Conservation (phyloP, 1,140 invertebrate species). For the Drosophila bipectinata region DNA sequence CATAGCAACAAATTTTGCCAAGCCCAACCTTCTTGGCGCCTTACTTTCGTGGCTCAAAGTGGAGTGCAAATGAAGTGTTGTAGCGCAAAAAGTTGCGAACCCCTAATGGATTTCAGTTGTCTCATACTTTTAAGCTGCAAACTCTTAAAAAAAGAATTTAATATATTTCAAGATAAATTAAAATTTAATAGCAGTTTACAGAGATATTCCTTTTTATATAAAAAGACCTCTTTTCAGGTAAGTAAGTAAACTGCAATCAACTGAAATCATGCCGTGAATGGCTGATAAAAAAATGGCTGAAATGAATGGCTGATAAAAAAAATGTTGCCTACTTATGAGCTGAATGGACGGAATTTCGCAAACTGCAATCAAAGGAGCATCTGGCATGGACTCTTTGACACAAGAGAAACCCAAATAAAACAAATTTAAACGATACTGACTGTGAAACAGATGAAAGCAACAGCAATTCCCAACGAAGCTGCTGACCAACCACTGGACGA, state of each 20-base stretch:
- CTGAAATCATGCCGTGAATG: not conserved
- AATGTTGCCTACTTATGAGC: not conserved
- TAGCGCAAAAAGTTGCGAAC: constrained; percentile 1
- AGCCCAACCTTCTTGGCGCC: constrained; percentile 16
- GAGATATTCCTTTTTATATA: too few species aligned
- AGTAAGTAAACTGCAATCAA: not conserved
- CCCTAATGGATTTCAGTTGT: constrained; percentile 33
- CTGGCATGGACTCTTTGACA: not conserved
- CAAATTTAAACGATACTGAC: constrained; percentile 31
- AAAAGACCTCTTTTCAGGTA: too few species aligned
- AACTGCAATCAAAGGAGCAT: not conserved
- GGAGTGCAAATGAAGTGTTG: constrained; percentile 37
- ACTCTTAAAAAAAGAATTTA: not conserved
- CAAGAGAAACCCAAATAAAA: constrained; percentile 15
- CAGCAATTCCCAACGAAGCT: constrained; percentile 45
- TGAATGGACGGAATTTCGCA: not conserved
- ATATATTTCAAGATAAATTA: not conserved
- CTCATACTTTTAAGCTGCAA: not conserved
- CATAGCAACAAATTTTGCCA: constrained; percentile 45
- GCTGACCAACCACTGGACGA: constrained; percentile 39
- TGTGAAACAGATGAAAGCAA: constrained; percentile 26
- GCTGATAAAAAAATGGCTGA: not conserved
- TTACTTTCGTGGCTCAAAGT: constrained; percentile 11
- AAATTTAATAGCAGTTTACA: too few species aligned
- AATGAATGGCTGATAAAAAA: not conserved